Conservation (phyloP, 2,797 vertebrate genomes). For the Accipiter superciliosus region DNA sequence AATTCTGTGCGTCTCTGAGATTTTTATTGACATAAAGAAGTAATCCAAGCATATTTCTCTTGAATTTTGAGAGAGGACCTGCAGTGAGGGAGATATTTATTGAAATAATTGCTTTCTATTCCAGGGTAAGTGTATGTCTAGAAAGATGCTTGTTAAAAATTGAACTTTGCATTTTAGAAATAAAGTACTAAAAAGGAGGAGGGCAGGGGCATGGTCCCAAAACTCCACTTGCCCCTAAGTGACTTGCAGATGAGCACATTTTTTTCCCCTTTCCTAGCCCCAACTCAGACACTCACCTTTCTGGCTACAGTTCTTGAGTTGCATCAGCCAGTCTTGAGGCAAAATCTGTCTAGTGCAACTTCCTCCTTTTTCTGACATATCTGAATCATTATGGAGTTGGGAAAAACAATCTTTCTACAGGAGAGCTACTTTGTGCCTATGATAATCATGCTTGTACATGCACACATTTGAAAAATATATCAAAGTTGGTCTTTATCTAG, state of each 20-base stretch:
- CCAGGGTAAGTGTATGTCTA: background rate
- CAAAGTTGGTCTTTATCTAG: background rate
- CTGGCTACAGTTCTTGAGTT: background rate
- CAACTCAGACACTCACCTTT: background rate
- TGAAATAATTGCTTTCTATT: background rate
- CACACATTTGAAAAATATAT: background rate
- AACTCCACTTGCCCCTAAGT: background rate
- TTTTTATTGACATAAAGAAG: background rate
- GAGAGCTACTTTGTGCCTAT: background rate
- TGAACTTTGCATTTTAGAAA: background rate
- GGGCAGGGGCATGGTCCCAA: background rate
- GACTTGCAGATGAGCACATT: background rate
- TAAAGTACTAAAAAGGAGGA: background rate
- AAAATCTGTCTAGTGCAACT: constrained; percentile 9
- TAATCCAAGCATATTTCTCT: background rate
- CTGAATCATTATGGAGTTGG: background rate
- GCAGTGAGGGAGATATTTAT: background rate
- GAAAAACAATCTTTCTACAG: background rate
- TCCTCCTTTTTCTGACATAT: background rate
- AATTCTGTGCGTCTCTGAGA: background rate
- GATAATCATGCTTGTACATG: background rate
- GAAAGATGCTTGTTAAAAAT: background rate
- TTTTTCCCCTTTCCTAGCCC: background rate
- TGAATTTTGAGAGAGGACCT: background rate
- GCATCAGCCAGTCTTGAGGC: constrained; percentile 32